Conservation (phyloP, 2,888 invertebrate genomes). For the Xestia rhomboidea region DNA sequence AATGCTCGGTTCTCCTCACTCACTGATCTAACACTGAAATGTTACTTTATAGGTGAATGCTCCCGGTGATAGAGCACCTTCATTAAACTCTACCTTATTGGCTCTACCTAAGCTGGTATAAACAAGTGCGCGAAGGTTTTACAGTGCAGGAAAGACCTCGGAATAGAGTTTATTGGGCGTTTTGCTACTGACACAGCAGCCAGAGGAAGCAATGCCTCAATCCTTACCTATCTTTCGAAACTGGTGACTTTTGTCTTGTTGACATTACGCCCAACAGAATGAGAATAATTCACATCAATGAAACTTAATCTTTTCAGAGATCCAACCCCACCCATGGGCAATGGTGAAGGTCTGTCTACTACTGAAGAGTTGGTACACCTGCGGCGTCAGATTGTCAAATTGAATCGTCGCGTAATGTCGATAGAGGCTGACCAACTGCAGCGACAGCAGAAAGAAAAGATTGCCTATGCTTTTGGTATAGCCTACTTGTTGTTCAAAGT, state of each 20-base stretch:
- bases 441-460: constrained; percentile 96
- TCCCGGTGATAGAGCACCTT: neutral
- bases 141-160: no score
- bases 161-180: neutral
- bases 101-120: no score
- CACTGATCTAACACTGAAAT: neutral
- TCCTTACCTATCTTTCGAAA: neutral
- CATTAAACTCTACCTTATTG: no score
- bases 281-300: neutral
- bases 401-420: constrained; percentile 96
- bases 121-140: no score
- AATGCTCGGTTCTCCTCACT: neutral
- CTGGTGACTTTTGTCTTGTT: neutral
- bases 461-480: constrained; percentile 95
- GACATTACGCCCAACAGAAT: neutral
- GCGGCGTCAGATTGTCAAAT: constrained; percentile 95
- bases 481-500: constrained; percentile 96
- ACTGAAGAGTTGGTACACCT: constrained; percentile 95
- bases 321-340: constrained; percentile 92
- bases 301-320: constrained; percentile 86
- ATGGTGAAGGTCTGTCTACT: constrained; percentile 92
- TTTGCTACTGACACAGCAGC: neutral
- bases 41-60: neutral
- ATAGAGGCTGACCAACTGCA: constrained; percentile 96
- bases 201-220: neutral